Evolutionary conservation across 2,888 invertebrate genomes (phyloP), one percentile per base, ranked within the genome.

Genomic region (Bombylius discolor): DNA sequence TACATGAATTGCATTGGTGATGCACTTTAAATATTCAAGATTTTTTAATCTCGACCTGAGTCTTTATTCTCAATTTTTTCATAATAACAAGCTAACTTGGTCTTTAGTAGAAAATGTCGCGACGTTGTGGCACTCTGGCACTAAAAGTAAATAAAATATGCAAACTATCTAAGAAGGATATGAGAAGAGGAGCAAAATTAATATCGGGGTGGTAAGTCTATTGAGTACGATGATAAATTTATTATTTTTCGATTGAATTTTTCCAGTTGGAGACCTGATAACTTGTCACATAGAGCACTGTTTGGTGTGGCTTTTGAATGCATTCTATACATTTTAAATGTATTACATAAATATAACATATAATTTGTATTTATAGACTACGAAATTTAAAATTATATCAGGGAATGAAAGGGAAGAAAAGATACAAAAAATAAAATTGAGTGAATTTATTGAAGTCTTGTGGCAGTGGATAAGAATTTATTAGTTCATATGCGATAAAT

Each of bases 181-280:
- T 23, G 48, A 48, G 12, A 48, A 53, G 47, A 32, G 49, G 42
- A 42, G 48, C 32, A 48, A 48, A 48, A 42, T 8, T 42, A 52
- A 46, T 44, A 12, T 44, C 13, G 11, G 5, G n/a, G 32, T 14
- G 31, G 48, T 31, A 48, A 39, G 42, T 31, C n/a, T 23, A 52
- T 33, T 42, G 46, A 48, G 49, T 49, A 49, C 53, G 33, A 54
- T 54, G 54, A 54, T 54, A 54, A 54, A 54, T 54, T 54, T 54
- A 54, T 54, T 54, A 54, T 54, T 49, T 54, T 54, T 42, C 54
- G 54, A 54, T 54, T 44, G 54, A 54, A 49, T 54, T 49, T 54
- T 54, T 54, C 54, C 54, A 54, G 54, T 53, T 54, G 53, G 53
- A 34, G 23, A 14, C 54, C 45, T 54, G 54, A 54, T 54, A 54